Conservation (phyloP, 2,888 invertebrate genomes). For the Pristionchus arcanus region DNA sequence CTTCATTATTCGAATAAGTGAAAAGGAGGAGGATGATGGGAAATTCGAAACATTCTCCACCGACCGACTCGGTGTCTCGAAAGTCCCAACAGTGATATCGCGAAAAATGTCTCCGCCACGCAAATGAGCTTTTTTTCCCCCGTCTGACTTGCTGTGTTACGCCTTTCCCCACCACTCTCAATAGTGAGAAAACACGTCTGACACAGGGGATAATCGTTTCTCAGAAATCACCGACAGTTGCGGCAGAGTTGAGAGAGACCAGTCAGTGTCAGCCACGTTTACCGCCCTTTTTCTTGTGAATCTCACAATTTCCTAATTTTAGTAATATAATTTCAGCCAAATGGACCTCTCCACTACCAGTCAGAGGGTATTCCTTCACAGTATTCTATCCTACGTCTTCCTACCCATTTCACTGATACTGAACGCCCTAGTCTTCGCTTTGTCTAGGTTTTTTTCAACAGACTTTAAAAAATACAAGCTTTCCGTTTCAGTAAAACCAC, state of each 20-base stretch:
- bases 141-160: too few species aligned
- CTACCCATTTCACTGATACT: not conserved
- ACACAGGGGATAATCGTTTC: not conserved
- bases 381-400: not conserved
- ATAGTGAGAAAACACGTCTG: not conserved
- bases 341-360: conserved; percentile 26
- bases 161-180: not conserved
- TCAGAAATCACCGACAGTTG: not conserved
- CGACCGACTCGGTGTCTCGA: too few species aligned
- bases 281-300: not conserved
- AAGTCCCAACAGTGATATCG: too few species aligned
- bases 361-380: not conserved
- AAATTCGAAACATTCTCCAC: too few species aligned
- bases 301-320: not conserved
- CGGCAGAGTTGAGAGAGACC: not conserved
- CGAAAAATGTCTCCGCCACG: too few species aligned
- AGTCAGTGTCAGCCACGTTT: not conserved
- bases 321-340: not conserved
- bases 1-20: too few species aligned
- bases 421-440: not conserved
- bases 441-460: not conserved
- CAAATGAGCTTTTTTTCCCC: too few species aligned
- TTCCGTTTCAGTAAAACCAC: not conserved
- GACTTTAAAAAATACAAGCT: not conserved
- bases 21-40: too few species aligned